phyloP scores from a whole-genome alignment of 2,888 invertebrate genomes.

The Stomorhina lunata region DNA sequence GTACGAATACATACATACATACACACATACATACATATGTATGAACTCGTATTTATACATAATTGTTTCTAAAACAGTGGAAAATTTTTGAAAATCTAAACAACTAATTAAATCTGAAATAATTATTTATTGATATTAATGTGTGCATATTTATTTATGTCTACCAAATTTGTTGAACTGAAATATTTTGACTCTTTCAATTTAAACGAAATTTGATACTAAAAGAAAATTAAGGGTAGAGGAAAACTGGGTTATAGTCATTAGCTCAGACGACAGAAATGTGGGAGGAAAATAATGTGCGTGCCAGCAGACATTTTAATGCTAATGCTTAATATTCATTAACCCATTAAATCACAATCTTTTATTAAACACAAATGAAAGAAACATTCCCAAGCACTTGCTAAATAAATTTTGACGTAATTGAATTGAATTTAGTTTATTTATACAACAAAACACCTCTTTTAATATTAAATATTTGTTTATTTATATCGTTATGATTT shows the following conservation, averaged over 20 bases:
- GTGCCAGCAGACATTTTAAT: slow-evolving; percentile 2
- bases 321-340: not conserved
- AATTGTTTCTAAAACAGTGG: no score
- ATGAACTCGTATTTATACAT: no score
- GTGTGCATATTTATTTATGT: not conserved
- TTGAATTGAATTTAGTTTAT: not conserved
- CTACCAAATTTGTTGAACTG: not conserved
- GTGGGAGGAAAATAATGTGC: not conserved
- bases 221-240: no score
- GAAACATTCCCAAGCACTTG: not conserved
- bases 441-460: not conserved
- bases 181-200: not conserved
- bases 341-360: not conserved
- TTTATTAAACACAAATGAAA: not conserved
- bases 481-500: slow-evolving; percentile 10
- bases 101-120: not conserved
- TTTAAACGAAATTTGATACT: not conserved
- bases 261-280: not conserved
- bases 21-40: not conserved
- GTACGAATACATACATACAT: not conserved
- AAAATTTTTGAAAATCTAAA: not conserved
- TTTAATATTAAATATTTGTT: not conserved
- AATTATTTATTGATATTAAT: no score
- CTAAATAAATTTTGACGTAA: not conserved
- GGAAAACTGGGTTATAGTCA: not conserved